Evolutionary conservation across 2,888 invertebrate genomes (phyloP).

Genomic region (Pristionchus maxplancki): DNA sequence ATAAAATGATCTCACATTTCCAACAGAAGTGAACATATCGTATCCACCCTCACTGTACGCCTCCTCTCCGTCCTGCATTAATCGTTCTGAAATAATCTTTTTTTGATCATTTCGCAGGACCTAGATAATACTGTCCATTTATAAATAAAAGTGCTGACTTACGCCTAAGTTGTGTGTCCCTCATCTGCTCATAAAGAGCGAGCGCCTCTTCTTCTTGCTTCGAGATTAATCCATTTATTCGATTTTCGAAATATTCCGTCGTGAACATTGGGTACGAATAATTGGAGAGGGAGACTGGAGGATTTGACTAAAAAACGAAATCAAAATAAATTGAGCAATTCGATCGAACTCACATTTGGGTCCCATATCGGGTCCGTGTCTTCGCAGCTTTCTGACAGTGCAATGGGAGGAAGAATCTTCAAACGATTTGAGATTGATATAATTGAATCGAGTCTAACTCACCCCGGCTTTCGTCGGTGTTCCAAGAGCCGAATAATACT

Average conservation of each 20-base stretch:
- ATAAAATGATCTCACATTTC: not conserved
- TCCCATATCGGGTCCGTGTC: not conserved
- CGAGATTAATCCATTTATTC: conserved; percentile 26
- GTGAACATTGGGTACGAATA: conserved; percentile 23
- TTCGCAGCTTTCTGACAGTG: not conserved
- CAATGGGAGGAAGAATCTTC: not conserved
- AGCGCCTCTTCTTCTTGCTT: conserved; percentile 12
- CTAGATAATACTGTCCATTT: too few relatives aligned
- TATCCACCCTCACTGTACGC: not conserved
- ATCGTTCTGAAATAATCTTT: not conserved
- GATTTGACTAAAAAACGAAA: not conserved
- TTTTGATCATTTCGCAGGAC: not conserved
- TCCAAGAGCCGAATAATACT: not conserved
- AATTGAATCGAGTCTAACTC: not conserved
- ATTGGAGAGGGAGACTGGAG: not conserved
- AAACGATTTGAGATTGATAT: not conserved
- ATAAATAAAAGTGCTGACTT: not conserved
- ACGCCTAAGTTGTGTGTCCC: not conserved
- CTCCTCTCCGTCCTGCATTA: not conserved
- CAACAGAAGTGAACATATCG: not conserved
- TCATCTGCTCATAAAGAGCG: not conserved
- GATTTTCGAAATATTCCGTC: not conserved
- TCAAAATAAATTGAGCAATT: too few relatives aligned
- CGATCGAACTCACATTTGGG: conserved; percentile 8
- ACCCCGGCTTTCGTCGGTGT: not conserved